phyloP scores from a whole-genome alignment of 2,888 invertebrate genomes.

The Athrips mouffetella region DNA sequence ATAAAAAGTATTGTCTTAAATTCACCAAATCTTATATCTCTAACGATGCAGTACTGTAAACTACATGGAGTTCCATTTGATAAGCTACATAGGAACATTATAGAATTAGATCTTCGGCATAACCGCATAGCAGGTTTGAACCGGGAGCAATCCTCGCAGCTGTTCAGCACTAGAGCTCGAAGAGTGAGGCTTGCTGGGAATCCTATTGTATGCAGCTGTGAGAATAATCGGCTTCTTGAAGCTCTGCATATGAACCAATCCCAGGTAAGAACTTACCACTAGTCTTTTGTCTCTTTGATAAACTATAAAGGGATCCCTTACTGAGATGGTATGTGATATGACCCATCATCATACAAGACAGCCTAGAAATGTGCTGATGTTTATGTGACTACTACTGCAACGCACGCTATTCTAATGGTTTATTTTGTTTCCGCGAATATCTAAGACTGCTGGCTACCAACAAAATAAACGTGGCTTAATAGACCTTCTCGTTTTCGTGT shows the following conservation, averaged over 20 bases:
- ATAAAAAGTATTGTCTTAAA: neutral
- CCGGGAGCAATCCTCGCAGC: neutral
- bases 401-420: too few species aligned
- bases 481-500: too few species aligned
- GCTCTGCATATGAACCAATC: conserved; percentile 2
- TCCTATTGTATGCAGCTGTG: conserved; percentile 7
- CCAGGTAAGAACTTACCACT: too few species aligned
- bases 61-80: neutral
- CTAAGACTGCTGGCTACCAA: too few species aligned
- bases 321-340: too few species aligned
- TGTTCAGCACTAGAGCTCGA: neutral
- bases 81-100: neutral
- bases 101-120: conserved; percentile 1
- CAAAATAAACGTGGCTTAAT: too few species aligned
- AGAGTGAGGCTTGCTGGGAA: conserved; percentile 5
- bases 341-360: too few species aligned
- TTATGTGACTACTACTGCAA: too few species aligned
- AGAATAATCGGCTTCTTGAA: neutral
- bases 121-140: conserved; percentile 2
- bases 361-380: too few species aligned
- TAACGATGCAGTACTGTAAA: neutral
- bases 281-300: too few species aligned
- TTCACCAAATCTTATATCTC: neutral
- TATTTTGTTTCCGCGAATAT: too few species aligned
- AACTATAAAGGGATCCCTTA: too few species aligned